Evolutionary conservation across 2,888 invertebrate genomes (phyloP), one percentile per base, ranked within the genome.

Genomic region (Abrostola triplasia): DNA sequence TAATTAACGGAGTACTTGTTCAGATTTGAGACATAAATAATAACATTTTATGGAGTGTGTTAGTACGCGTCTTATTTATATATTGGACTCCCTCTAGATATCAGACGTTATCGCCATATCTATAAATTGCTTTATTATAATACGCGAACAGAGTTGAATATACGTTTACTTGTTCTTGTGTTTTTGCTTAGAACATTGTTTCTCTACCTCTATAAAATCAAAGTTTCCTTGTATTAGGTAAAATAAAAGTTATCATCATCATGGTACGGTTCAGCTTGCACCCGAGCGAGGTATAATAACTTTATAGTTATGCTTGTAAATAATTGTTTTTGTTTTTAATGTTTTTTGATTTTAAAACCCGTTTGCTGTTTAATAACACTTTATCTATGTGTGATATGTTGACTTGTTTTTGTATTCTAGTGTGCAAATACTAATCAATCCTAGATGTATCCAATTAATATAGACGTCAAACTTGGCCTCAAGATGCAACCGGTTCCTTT

Each of bases 101-200:
- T 88, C 90, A 83, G 77, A 76, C 83, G 83, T 93, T 93, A 93
- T 93, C 94, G 89, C 78, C 90, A 83, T 90, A 90, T 91, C 91
- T 89, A 90, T 88, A 90, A 88, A 88, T 88, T 86, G 79, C 87
- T 89, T 92, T 88, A 92, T 86, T 90, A 88, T 84, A 84, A 85
- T 79, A 82, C 79, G 82, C 85, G 82, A 84, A 83, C 81, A 83
- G 85, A 86, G 85, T 80, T 85, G 87, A 81, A 86, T 79, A 84
- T 89, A 89, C 89, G 89, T 84, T 86, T 85, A 79, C 83, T 83
- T 79, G 83, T 76, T 85, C 78, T 79, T 77, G 70, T 81, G 79
- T 76, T 76, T 69, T 73, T 70, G 59, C 54, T 71, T 67, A 64
- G 67, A 71, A 62, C 52, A 67, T 74, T 72, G 64, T 74, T 64